Evolutionary conservation across 1,140 invertebrate species (phyloP), one percentile per base, ranked within the genome.

Genomic region (Cotesia chilonis): DNA sequence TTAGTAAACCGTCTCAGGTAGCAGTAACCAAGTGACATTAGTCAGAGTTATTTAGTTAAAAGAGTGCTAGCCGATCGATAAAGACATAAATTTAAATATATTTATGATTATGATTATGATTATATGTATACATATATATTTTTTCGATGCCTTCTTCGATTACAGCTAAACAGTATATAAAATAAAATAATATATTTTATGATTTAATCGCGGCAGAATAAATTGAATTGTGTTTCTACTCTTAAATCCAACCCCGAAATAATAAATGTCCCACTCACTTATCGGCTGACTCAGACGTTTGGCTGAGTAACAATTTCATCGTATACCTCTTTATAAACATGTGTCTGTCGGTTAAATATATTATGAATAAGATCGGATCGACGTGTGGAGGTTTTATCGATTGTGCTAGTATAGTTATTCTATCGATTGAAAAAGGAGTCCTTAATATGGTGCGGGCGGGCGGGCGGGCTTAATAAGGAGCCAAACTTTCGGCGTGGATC

Each of bases 401-500:
- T 17, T 59, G 57, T 59, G 17, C 20, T 59, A 17, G 17, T 59
- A 20, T 17, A 59, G 28, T 28, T 28, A 28, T 28, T 28, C 57
- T 20, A 17, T 20, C 57, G 9, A 59, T 17, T 20, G 20, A 20
- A 17, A 28, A 59, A 20, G 47, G 55, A 73, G 68, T 81, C 81
- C 84, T 86, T 85, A 85, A 85, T 85, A 86, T 82, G 82, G 85
- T 74, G 84, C 86, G 85, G 85, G 85, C 86, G 85, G 85, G 85
- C 86, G 85, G 85, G 85, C 80, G 83, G 84, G 77, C 84, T 87
- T 86, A 86, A 86, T 87, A 87, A 87, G 84, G 83, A 82, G 80
- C 76, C 78, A 79, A 47, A 80, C 80, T 86, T 86, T 87, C 82
- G 82, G 84, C 71, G 47, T 52, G 14, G 47, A 66, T 38, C 64